These are phyloP conservation scores for Lasioglossum pauxillum DNA, from an alignment of 2,888 invertebrate species.

Conservation along the genomic window DNA sequence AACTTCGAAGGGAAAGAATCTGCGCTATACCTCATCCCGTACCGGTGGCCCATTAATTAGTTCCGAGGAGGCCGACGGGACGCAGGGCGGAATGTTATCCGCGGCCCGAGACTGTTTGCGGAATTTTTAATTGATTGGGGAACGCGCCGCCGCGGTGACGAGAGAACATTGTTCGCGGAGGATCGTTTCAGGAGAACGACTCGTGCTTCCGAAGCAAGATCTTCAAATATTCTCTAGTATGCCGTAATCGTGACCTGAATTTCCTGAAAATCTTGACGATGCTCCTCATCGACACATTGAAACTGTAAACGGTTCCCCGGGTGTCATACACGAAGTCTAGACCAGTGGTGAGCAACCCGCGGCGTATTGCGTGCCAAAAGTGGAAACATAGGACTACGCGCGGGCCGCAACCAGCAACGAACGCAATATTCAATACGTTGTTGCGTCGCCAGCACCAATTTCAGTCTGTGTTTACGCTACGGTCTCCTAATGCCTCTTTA, in stretches of 20 bases:
- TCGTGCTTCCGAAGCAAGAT: background rate
- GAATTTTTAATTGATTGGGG: constrained; percentile 27
- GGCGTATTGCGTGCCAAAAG: too few species aligned
- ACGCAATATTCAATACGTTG: too few species aligned
- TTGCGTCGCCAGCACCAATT: too few species aligned
- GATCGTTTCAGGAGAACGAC: background rate
- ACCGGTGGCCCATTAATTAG: constrained; percentile 67
- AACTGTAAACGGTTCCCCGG: background rate
- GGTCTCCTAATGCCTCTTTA: too few species aligned
- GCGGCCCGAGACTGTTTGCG: background rate
- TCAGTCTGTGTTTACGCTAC: too few species aligned
- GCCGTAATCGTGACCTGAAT: background rate
- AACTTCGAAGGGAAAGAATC: constrained; percentile 81
- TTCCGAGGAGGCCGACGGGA: constrained; percentile 31
- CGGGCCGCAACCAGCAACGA: too few species aligned
- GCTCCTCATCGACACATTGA: background rate
- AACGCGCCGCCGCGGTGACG: background rate
- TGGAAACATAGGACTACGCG: too few species aligned
- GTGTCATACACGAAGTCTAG: background rate
- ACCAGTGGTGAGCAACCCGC: too few species aligned
- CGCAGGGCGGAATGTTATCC: constrained; percentile 39
- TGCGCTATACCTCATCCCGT: constrained; percentile 68
- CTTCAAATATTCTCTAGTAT: background rate
- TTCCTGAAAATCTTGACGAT: background rate
- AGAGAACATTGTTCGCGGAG: background rate